A percentile compares a stretch with the other conserved stretches of the same genome.
phyloP scores from a whole-genome alignment of 1,140 invertebrate species.

The Paracyclopina nana region DNA sequence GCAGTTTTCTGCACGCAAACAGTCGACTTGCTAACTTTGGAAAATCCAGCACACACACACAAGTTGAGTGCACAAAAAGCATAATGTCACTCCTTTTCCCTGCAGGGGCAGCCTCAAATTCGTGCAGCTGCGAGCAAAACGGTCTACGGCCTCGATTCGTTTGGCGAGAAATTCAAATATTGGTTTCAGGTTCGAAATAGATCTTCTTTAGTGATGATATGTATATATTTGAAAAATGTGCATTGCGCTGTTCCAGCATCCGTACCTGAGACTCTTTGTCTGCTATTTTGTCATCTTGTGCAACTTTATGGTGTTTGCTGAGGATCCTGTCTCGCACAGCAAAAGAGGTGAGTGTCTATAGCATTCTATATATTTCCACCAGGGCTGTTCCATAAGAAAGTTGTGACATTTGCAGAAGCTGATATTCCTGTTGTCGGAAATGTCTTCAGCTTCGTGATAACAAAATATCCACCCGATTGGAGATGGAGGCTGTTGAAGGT shows the following conservation, averaged over 20 bases:
- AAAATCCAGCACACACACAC: no score
- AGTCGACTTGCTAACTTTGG: no score
- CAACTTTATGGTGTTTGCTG: constrained; percentile 37
- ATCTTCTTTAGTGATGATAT: constrained; percentile 9
- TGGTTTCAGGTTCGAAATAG: constrained; percentile 6
- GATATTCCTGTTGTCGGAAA: constrained; percentile 34
- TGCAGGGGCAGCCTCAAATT: no score
- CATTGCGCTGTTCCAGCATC: constrained; percentile 31
- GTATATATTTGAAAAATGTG: constrained; percentile 12
- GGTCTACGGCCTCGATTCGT: background rate
- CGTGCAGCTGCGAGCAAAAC: no score
- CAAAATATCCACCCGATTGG: constrained; percentile 31
- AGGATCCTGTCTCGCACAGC: constrained; percentile 37
- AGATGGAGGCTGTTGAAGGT: constrained; percentile 32
- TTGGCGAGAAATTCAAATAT: constrained; percentile 9
- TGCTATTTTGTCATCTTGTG: constrained; percentile 35
- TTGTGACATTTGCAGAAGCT: constrained; percentile 25
- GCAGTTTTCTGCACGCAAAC: no score
- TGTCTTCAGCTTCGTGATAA: constrained; percentile 34
- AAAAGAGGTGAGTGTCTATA: constrained; percentile 23
- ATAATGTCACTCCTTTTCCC: no score
- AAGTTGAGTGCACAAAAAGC: no score
- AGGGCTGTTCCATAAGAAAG: background rate
- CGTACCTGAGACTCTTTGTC: constrained; percentile 31
- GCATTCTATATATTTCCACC: constrained; percentile 1